A percentile compares a stretch with the other conserved stretches of the same genome.
Conservation (phyloP, 2,113 vertebrate species). For the Symphodus melops region DNA sequence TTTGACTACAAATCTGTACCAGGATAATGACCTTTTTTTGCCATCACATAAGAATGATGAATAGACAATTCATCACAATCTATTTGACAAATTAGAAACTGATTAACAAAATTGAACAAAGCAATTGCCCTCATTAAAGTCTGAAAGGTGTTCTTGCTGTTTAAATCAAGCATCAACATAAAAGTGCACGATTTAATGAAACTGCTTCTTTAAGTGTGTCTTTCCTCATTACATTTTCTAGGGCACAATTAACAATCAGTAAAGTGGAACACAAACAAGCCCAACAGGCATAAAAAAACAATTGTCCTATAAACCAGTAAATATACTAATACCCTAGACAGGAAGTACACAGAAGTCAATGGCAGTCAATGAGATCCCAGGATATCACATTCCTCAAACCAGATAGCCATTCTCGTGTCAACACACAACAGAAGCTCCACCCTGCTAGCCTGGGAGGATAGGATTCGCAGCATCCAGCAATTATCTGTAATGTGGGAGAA, state of each 20-base stretch:
- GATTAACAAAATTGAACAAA: constrained; percentile 37
- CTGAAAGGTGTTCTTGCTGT: constrained; percentile 22
- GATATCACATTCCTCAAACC: constrained; percentile 77
- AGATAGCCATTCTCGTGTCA: constrained; percentile 73
- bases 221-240: constrained; percentile 25
- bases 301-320: constrained; percentile 24
- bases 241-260: constrained; percentile 10
- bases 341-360: constrained; percentile 71
- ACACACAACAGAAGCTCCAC: constrained; percentile 76
- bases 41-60: constrained; percentile 38
- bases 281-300: constrained; percentile 29
- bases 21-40: constrained; percentile 40
- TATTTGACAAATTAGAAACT: constrained; percentile 48
- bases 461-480: constrained; percentile 89
- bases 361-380: constrained; percentile 68
- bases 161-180: constrained; percentile 32
- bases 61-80: constrained; percentile 60
- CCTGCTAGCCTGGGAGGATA: constrained; percentile 86
- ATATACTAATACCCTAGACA: constrained; percentile 51
- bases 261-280: constrained; percentile 10
- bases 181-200: constrained; percentile 28
- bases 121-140: constrained; percentile 32
- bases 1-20: constrained; percentile 43
- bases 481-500: constrained; percentile 89
- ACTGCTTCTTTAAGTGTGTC: not conserved